phyloP scores from a whole-genome alignment of 2,797 vertebrate genomes.

The Schizothorax lantsangensis region DNA sequence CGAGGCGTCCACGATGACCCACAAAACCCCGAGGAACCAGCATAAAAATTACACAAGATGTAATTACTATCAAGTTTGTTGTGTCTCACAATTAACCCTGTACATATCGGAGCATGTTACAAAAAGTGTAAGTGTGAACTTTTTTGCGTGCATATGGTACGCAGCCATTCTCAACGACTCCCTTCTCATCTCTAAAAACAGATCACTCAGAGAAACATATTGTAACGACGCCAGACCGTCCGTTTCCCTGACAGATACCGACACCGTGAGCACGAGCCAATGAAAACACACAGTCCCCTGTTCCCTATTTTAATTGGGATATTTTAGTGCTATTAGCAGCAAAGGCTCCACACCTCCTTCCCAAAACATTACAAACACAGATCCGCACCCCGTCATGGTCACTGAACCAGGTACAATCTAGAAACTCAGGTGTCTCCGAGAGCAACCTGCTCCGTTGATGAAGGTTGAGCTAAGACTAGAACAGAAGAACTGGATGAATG shows the following conservation, averaged over 20 bases:
- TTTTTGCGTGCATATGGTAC: conserved; percentile 57
- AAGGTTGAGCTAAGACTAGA: conserved; percentile 50
- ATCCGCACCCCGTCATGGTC: conserved; percentile 35
- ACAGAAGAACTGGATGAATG: conserved; percentile 40
- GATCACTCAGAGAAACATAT: conserved; percentile 62
- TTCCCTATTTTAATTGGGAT: conserved; percentile 67
- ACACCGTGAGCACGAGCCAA: conserved; percentile 59
- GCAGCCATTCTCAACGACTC: conserved; percentile 49
- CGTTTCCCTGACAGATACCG: conserved; percentile 59
- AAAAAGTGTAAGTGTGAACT: conserved; percentile 50
- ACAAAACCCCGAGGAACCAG: conserved; percentile 13
- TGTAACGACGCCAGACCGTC: conserved; percentile 57
- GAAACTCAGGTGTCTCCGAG: conserved; percentile 4
- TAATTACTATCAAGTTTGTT: conserved; percentile 46
- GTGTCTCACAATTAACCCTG: conserved; percentile 55
- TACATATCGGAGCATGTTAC: conserved; percentile 34
- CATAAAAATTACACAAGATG: conserved; percentile 22
- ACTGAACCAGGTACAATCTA: conserved; percentile 48
- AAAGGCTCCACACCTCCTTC: conserved; percentile 52
- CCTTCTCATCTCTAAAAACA: conserved; percentile 61
- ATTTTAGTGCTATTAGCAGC: conserved; percentile 63
- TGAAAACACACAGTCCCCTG: conserved; percentile 66
- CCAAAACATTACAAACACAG: conserved; percentile 52
- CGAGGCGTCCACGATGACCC: conserved; percentile 23
- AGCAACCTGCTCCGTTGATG: conserved; percentile 28